Evolutionary conservation across 2,797 vertebrate genomes (phyloP), one percentile per base, ranked within the genome.

Genomic region (Mus spretus): DNA sequence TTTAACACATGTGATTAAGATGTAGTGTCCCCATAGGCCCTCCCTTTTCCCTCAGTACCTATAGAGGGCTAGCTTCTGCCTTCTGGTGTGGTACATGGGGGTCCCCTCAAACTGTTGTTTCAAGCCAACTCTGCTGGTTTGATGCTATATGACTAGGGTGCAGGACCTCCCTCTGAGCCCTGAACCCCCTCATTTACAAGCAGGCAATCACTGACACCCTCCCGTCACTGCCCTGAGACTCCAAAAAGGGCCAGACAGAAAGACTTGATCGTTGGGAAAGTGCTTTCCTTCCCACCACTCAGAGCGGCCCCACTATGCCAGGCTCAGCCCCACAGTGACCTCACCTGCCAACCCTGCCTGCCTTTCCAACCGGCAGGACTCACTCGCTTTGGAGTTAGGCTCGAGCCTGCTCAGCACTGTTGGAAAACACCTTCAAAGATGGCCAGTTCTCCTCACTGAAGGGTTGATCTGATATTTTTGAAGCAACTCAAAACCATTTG

Each of bases 401-500:
- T 85, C 53, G 47, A 85, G 67, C 17, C 90, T 89, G 88, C 77
- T 94, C 81, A 26, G 78, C 75, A 13, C 82, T 93, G 84, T 90
- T 93, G 67, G 72, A 92, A 96, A 93, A 34, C 79, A 8, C 90
- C 84, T 92, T 92, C 80, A 28, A 74, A 94, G 61, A 22, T 77
- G 89, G 78, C 84, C 61, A 34, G 37, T 50, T 83, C 78, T 93
- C 92, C 13, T 90, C 80, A 22, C 70, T 85, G 31, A 57, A 89
- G 79, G 74, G 40, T 67, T 72, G 85, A 90, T 89, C 63, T 94
- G 94, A 97, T 96, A 89, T 67, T 93, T 92, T 90, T 93, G 57
- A 89, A 92, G 92, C 59, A 89, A 96, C 93, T 70, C 75, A 94
- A 96, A 96, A 92, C 72, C 83, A 85, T 88, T 50, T 78, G 87